Evolutionary conservation across 2,888 invertebrate species (phyloP).

Genomic region (Carterocephalus palaemon): DNA sequence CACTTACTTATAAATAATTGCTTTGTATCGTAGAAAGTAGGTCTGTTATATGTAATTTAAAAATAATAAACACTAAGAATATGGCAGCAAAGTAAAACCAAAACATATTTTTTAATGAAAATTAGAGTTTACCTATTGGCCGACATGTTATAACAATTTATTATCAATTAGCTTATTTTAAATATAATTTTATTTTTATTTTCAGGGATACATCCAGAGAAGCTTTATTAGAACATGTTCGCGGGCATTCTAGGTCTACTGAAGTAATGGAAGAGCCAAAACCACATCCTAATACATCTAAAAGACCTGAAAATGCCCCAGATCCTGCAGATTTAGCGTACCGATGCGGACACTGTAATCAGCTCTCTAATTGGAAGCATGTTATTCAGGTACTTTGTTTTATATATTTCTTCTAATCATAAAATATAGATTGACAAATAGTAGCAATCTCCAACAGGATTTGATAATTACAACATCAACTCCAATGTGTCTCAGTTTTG

Average conservation of each 20-base stretch:
- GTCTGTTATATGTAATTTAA: too few relatives aligned
- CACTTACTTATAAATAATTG: constrained; percentile 84
- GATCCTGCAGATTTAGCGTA: constrained; percentile 74
- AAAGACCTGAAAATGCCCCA: constrained; percentile 57
- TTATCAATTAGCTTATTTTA: constrained; percentile 1
- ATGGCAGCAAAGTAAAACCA: too few relatives aligned
- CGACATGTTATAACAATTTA: too few relatives aligned
- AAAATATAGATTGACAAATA: too few relatives aligned
- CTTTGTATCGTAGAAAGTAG: too few relatives aligned
- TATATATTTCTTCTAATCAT: too few relatives aligned
- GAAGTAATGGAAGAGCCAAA: constrained; percentile 43
- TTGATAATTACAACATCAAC: too few relatives aligned
- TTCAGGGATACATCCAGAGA: constrained; percentile 72
- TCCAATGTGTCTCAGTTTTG: too few relatives aligned
- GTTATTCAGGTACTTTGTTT: constrained; percentile 86
- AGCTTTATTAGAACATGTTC: constrained; percentile 68
- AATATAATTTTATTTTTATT: constrained; percentile 25
- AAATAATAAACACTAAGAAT: too few relatives aligned
- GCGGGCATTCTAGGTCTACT: constrained; percentile 59
- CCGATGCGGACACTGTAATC: constrained; percentile 89
- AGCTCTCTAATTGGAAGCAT: constrained; percentile 91
- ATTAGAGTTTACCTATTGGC: too few relatives aligned
- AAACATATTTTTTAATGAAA: too few relatives aligned
- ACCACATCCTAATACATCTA: constrained; percentile 32
- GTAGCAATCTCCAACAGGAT: too few relatives aligned